Base-by-base conservation (phyloP, 2,113 vertebrate species). In the Dendrocopos noguchii region DNA sequence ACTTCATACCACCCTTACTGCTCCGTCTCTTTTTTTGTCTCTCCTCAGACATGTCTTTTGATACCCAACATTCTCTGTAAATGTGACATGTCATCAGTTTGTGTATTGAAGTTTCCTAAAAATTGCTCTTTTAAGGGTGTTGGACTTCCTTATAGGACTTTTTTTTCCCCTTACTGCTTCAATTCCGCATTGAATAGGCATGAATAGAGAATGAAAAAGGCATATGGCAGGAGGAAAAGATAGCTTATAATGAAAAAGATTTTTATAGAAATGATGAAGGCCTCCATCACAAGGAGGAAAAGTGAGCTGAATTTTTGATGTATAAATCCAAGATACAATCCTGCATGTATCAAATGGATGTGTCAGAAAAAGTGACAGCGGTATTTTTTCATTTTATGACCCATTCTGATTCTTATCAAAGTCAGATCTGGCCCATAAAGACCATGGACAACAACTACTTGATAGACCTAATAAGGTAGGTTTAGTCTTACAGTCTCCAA, bases 341-440 rank as follows among this genome's bases (percentile, higher is more conserved):
- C 80, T 79, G 87, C 25, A 11, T 53, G 70, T 96, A 92, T 96
- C 95, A 95, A 95, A 96, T 94, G 91, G 87, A 67, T 88, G 76
- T 91, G 95, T 95, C 95, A 96, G 72, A 85, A 96, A 96, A 96
- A 92, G 25, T 94, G 94, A 96, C 93, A 95, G 87, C 87, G 81
- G 81, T 67, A 85, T 92, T 96, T 94, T 94, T 94, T 95, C 89
- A 94, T 34, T 96, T 82, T 71, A 85, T 92, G 92, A 96, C 84
- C 87, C 81, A 92, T 29, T 91, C 25, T 74, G 81, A 71, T 88
- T 89, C 79, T 80, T 93, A 91, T 78, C 95, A 92, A 94, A 96
- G 89, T 94, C 94, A 96, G 72, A 92, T 90, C 73, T 52, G 15
- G 53, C 89, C 87, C 63, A 59, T 85, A 91, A 94, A 79, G 57